Percentiles rank a stretch among this genome's conserved stretches.
These are phyloP conservation scores for Lordiphosa stackelbergi DNA, from an alignment of 1,140 invertebrate genomes.

Conservation along the genomic window DNA sequence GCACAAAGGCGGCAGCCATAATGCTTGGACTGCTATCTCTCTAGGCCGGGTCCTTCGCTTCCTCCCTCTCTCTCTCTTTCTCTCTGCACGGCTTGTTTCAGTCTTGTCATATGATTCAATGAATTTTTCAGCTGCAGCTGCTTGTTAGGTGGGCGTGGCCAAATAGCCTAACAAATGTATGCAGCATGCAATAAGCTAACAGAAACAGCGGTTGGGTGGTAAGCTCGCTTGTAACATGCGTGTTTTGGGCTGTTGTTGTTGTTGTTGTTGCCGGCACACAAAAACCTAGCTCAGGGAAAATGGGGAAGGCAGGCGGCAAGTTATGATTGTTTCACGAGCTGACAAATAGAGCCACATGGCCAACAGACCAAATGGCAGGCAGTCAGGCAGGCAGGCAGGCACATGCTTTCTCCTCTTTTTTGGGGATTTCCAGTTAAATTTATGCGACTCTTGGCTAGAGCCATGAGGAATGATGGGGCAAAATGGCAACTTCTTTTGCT, in stretches of 20 bases:
- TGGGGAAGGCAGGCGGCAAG: conserved; percentile 24
- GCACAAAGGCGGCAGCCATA: conserved; percentile 41
- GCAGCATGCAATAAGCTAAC: conserved; percentile 56
- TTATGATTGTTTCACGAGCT: conserved; percentile 73
- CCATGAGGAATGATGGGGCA: conserved; percentile 7
- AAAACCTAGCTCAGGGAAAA: conserved; percentile 25
- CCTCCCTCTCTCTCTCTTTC: too few species aligned
- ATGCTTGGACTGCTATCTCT: conserved; percentile 45
- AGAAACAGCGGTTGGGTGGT: not conserved
- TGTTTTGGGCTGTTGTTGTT: conserved; percentile 13
- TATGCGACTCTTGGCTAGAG: conserved; percentile 9
- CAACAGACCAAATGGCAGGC: conserved; percentile 7
- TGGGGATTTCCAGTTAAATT: conserved; percentile 7
- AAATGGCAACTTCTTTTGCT: conserved; percentile 1
- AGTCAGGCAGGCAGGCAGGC: conserved; percentile 4
- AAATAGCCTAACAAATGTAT: conserved; percentile 69
- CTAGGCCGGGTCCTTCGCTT: conserved; percentile 14
- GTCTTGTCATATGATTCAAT: conserved; percentile 67
- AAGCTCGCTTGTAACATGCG: conserved; percentile 42
- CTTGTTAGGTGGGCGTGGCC: conserved; percentile 16
- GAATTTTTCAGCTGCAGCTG: conserved; percentile 54
- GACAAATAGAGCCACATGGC: conserved; percentile 66
- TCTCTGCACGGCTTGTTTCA: conserved; percentile 24
- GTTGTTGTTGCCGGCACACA: conserved; percentile 2
- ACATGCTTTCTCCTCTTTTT: conserved; percentile 3